Conservation (phyloP, 2,797 vertebrate species). For the Hybognathus amarus region DNA sequence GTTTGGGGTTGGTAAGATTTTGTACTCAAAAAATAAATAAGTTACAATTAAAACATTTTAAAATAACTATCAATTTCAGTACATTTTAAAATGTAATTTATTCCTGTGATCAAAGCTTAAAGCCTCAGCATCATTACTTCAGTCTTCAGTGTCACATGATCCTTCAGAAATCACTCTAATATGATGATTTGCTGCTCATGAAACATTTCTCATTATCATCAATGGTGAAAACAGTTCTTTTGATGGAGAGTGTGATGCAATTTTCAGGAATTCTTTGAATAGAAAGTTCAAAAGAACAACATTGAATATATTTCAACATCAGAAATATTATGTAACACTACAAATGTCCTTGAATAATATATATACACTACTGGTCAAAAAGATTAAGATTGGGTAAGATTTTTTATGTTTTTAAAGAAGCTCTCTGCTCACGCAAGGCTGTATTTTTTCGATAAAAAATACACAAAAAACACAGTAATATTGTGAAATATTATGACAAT, state of each 20-base stretch:
- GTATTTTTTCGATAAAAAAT: too few species aligned
- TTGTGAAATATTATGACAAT: too few species aligned
- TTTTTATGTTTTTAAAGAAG: too few species aligned
- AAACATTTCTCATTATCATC: neutral
- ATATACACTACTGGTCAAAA: too few species aligned
- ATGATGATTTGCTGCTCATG: neutral
- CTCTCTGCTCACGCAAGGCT: too few species aligned
- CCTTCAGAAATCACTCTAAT: too few species aligned
- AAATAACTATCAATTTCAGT: neutral
- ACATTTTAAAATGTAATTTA: neutral
- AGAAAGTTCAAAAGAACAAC: too few species aligned
- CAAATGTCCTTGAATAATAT: neutral
- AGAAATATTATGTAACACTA: neutral
- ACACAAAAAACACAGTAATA: too few species aligned
- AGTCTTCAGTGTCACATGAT: too few species aligned
- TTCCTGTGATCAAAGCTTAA: too few species aligned
- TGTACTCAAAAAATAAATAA: neutral
- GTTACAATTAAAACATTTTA: neutral
- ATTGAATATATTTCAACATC: neutral
- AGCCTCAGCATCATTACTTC: too few species aligned
- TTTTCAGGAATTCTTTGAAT: neutral
- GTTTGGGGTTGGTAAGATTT: neutral
- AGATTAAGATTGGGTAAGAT: too few species aligned
- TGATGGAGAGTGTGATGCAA: neutral
- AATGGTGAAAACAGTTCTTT: neutral